Evolutionary conservation across 2,888 invertebrate species (phyloP), one percentile per base, ranked within the genome.

Genomic region (Xylota sylvarum): DNA sequence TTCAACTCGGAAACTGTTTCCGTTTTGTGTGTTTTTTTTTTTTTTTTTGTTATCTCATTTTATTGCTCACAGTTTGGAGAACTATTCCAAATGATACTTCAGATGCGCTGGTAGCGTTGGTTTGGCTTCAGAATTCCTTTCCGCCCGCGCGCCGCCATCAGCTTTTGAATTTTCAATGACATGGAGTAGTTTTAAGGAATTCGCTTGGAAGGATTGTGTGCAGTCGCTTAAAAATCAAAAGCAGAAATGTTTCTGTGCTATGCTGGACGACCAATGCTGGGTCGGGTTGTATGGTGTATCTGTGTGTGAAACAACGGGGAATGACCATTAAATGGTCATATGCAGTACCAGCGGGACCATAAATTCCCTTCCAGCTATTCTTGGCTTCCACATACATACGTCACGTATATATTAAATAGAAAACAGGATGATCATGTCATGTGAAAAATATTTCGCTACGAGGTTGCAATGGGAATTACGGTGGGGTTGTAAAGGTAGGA

Each of bases 151-250:
- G 14, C 62, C 32, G 46, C 7, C 5, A 17, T 50, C 10, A 23
- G 19, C 77, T 72, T 83, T 83, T 77, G 82, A 72, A 83, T 83
- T 83, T 77, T 83, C 82, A 82, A 82, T 77, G 77, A 65, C 56
- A 77, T 55, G 60, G 30, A 58, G 65, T 48, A 70, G 70, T 64
- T 70, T 60, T 19, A 37, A 76, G 69, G 76, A 65, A 69, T 81
- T 77, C 64, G 35, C 35, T 67, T 30, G 40, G 40, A 60, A 32
- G 37, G 62, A 74, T 55, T 56, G 65, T 67, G 37, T 69, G 55
- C 27, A 35, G 46, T 43, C n/a, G 52, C 69, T 81, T 32, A 40
- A 52, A 81, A 74, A 62, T 69, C 74, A 74, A 55, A n/a, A 52
- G 43, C 70, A 60, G 5, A n/a, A 62, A 9, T 14, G 62, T 27